These are phyloP conservation scores for Leptinotarsa peninsularis DNA, from an alignment of 2,888 invertebrate genomes.

Conservation along the genomic window DNA sequence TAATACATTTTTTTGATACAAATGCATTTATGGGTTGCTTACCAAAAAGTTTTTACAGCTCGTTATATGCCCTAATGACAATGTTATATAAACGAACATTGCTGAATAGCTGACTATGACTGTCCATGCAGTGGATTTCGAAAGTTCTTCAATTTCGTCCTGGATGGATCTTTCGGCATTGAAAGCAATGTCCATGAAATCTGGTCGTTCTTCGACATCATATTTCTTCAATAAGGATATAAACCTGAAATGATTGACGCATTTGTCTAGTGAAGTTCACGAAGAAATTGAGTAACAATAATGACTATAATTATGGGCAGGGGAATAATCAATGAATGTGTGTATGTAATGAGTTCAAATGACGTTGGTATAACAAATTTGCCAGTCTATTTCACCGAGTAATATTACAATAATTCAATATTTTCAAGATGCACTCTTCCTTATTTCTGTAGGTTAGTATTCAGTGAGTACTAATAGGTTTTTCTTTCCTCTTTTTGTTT, in stretches of 20 bases:
- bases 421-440: too few relatives aligned
- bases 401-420: too few relatives aligned
- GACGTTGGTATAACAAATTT: too few relatives aligned
- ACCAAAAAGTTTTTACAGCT: constrained; percentile 71
- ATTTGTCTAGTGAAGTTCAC: neutral
- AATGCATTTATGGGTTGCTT: constrained; percentile 45
- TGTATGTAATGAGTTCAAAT: too few relatives aligned
- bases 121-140: constrained; percentile 86
- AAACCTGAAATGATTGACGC: constrained; percentile 65
- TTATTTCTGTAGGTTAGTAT: too few relatives aligned
- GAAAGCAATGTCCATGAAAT: constrained; percentile 78
- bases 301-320: too few relatives aligned
- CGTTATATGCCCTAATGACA: constrained; percentile 84
- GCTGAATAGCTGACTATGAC: constrained; percentile 89
- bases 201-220: constrained; percentile 68
- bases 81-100: constrained; percentile 93
- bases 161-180: constrained; percentile 88
- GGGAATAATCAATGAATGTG: too few relatives aligned
- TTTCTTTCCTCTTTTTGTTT: too few relatives aligned
- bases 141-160: constrained; percentile 89
- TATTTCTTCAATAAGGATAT: constrained; percentile 75
- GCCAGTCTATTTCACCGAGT: too few relatives aligned
- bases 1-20: too few relatives aligned
- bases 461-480: too few relatives aligned
- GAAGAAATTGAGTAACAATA: neutral